phyloP scores from a whole-genome alignment of 2,113 vertebrate species.

The Atlantisia rogersi region DNA sequence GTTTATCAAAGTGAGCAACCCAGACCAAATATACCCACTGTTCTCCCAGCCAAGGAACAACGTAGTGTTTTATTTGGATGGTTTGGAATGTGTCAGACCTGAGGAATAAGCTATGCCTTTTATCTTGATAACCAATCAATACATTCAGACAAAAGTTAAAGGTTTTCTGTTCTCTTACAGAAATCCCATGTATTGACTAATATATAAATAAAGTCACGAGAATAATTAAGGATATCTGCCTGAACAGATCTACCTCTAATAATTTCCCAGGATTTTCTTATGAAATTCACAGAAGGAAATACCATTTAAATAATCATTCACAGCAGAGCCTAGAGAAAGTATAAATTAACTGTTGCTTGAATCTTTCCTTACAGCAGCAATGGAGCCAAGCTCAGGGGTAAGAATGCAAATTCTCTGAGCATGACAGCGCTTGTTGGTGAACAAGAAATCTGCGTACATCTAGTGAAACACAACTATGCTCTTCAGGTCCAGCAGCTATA shows the following conservation, averaged over 20 bases:
- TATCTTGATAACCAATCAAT: not conserved
- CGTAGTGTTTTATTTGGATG: not conserved
- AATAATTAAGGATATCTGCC: not conserved
- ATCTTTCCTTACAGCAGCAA: not conserved
- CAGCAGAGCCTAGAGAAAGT: not conserved
- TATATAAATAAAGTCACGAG: not conserved
- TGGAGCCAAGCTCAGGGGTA: not conserved
- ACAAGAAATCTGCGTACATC: not conserved
- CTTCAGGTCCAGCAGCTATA: not conserved
- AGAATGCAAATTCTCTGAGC: not conserved
- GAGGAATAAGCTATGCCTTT: not conserved
- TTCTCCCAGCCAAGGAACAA: not conserved
- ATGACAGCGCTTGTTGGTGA: not conserved
- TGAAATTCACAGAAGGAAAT: not conserved
- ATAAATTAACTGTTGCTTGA: not conserved
- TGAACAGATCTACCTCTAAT: not conserved
- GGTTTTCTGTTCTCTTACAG: not conserved
- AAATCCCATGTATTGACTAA: not conserved
- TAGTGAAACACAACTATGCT: not conserved
- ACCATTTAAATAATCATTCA: not conserved
- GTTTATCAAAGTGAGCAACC: not conserved
- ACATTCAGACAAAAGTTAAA: not conserved
- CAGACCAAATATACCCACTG: not conserved
- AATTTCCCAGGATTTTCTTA: not conserved
- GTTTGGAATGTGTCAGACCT: not conserved